phyloP scores from a whole-genome alignment of 2,113 vertebrate genomes.

The Neomonachus schauinslandi region DNA sequence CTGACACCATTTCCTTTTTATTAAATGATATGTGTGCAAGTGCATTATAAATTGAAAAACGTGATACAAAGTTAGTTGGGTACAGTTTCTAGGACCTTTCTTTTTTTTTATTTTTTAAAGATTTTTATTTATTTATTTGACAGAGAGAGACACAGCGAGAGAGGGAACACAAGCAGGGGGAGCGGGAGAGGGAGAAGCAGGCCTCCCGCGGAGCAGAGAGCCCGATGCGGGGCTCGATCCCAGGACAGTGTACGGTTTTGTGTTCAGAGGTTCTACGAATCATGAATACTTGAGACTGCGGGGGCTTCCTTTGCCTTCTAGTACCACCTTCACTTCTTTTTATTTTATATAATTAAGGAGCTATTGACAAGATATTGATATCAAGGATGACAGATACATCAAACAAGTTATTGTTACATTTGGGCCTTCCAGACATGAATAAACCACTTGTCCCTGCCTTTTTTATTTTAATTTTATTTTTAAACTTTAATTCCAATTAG shows the following conservation, averaged over 20 bases:
- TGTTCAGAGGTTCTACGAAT: not conserved
- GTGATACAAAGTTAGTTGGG: not conserved
- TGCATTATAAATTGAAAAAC: not conserved
- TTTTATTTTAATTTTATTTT: not conserved
- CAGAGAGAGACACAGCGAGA: too few relatives aligned
- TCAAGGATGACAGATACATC: not conserved
- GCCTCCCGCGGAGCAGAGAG: too few relatives aligned
- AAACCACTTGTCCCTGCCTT: not conserved
- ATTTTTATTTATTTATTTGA: too few relatives aligned
- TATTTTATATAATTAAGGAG: not conserved
- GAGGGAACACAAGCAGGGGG: too few relatives aligned
- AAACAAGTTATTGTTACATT: not conserved
- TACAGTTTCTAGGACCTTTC: not conserved
- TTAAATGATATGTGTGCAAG: not conserved
- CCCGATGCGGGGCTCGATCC: too few relatives aligned
- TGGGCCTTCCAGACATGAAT: not conserved
- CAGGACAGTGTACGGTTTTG: not conserved
- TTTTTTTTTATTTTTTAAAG: too few relatives aligned
- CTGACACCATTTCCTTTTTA: not conserved
- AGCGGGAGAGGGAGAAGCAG: too few relatives aligned
- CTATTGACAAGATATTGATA: not conserved
- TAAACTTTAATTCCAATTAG: not conserved
- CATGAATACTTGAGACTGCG: not conserved
- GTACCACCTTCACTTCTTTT: not conserved
- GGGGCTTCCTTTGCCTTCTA: not conserved